These are phyloP conservation scores for Apamea epomidion DNA, from an alignment of 2,888 invertebrate genomes.

Conservation along the genomic window DNA sequence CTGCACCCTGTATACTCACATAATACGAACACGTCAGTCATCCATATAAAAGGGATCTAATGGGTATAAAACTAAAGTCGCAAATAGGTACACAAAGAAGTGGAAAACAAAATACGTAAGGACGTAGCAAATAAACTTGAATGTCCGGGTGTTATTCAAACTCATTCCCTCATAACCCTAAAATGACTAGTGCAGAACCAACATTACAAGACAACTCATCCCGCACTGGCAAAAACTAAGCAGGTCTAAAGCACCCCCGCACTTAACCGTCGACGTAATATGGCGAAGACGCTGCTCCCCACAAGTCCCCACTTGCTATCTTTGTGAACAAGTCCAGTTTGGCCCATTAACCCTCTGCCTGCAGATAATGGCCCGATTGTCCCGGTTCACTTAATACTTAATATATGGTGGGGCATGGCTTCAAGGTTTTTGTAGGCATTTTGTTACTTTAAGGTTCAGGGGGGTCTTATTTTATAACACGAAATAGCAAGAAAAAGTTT, in stretches of 20 bases:
- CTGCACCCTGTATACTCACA: background rate
- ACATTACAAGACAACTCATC: slow-evolving; percentile 52
- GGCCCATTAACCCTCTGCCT: slow-evolving; percentile 81
- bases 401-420: slow-evolving; percentile 65
- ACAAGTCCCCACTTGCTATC: slow-evolving; percentile 66
- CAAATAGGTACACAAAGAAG: background rate
- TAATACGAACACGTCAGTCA: background rate
- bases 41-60: background rate
- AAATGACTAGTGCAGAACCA: slow-evolving; percentile 21
- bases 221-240: slow-evolving; percentile 58
- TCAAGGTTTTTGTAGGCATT: slow-evolving; percentile 54
- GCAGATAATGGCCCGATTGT: slow-evolving; percentile 79
- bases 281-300: slow-evolving; percentile 62
- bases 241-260: slow-evolving; percentile 61
- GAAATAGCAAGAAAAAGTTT: too few relatives aligned
- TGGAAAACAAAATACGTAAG: background rate
- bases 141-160: background rate
- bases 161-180: slow-evolving; percentile 15
- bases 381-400: slow-evolving; percentile 72
- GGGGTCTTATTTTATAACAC: slow-evolving; percentile 4
- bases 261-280: slow-evolving; percentile 59
- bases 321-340: slow-evolving; percentile 73
- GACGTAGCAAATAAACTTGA: background rate
- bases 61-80: background rate
- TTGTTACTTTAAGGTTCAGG: slow-evolving; percentile 42